Evolutionary conservation across 2,113 vertebrate genomes (phyloP), one percentile per base, ranked within the genome.

Genomic region (Sylvia atricapilla): DNA sequence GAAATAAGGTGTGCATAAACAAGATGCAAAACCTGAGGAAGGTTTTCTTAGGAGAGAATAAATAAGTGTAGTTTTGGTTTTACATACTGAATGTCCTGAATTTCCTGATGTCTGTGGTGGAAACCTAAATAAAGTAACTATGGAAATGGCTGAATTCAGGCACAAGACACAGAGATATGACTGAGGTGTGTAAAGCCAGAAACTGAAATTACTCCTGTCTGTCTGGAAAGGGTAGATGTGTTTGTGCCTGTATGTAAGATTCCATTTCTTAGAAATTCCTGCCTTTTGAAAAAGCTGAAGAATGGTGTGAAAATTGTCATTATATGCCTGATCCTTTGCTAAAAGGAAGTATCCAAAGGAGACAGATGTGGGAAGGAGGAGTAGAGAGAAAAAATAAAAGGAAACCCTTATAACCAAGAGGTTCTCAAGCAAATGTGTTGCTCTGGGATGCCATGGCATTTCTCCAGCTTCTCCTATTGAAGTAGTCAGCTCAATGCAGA

Each of bases 391-490:
- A 73, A 74, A 55, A 20, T 44, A 41, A 78, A 73, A 33, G 14
- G 56, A 62, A 96, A 74, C 1, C 4, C n/a, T 84, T 60, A 56
- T 41, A 88, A 93, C n/a, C 9, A 77, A 93, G 62, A 91, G 52
- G 79, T 97, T 81, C 72, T 90, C n/a, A 94, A 94, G 83, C 13
- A 90, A 95, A 93, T 9, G 8, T n/a, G 76, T 83, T 86, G 37
- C 63, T 92, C 52, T 88, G 91, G 83, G 97, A 95, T 95, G 81
- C 14, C 64, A 81, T 97, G 95, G 96, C 92, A 56, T 24, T 20
- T 39, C 27, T 97, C 93, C 97, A 98, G 85, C 39, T 69, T 76
- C 62, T 95, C 55, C 89, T 97, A 96, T 92, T 96, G 95, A 97
- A 98, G 87, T 41, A 97, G 76, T 97, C 92, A 97, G 69, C 62